phyloP scores from a whole-genome alignment of 2,797 vertebrate species.

The Protonibea diacanthus region DNA sequence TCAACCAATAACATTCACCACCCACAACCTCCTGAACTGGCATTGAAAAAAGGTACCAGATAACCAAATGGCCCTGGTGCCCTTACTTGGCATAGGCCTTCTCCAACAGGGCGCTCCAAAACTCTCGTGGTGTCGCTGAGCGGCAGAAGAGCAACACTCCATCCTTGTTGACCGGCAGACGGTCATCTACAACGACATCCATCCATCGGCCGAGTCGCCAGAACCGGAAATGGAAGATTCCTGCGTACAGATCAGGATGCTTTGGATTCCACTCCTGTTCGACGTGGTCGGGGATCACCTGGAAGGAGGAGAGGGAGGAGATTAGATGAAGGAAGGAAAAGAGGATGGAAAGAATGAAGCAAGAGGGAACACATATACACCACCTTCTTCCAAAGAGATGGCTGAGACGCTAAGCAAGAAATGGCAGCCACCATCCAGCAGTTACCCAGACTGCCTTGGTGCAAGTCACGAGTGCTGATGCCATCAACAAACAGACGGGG shows the following conservation, averaged over 20 bases:
- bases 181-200: conserved; percentile 88
- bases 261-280: conserved; percentile 90
- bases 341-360: not conserved
- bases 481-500: conserved; percentile 90
- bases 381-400: conserved; percentile 87
- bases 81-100: conserved; percentile 90
- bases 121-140: conserved; percentile 85
- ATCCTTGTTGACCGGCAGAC: conserved; percentile 83
- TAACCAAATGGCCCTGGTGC: not conserved
- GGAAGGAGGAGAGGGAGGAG: not conserved
- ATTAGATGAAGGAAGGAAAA: not conserved
- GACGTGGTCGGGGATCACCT: conserved; percentile 88
- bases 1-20: not conserved
- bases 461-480: conserved; percentile 89
- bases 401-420: conserved; percentile 87
- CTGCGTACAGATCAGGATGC: conserved; percentile 78
- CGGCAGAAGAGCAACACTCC: conserved; percentile 88
- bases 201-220: conserved; percentile 88
- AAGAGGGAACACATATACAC: not conserved
- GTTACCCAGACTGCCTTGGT: conserved; percentile 91
- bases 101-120: conserved; percentile 90
- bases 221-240: conserved; percentile 90
- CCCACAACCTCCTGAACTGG: not conserved
- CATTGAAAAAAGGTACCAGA: not conserved
- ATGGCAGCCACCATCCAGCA: conserved; percentile 92